Base-by-base conservation (phyloP, 2,113 vertebrate species). In the Anthoscopus minutus region DNA sequence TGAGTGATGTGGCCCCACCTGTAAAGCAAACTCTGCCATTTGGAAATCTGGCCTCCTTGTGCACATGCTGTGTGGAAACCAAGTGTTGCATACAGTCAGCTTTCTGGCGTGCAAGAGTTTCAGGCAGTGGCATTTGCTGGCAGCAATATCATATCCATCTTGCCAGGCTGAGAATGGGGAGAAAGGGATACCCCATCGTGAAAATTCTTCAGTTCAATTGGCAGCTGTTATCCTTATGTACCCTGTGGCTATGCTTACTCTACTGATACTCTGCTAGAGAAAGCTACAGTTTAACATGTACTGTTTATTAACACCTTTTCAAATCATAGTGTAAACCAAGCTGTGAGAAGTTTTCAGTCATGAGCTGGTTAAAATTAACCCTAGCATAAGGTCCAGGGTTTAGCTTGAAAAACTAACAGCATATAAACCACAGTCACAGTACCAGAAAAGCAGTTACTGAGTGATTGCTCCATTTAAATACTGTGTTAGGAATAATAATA, bases 221-320 rank as follows among this genome's bases (percentile, higher is more conserved):
- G 51, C 83, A 95, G 72, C 72, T 86, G 48, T 65, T 91, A 76
- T 51, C 45, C 40, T 77, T 67, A 78, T 8, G 54, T 73, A 84
- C 51, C 44, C 61, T 37, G n/a, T 81, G 65, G 77, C 76, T 81
- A 48, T 81, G 69, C 73, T 88, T 81, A 56, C 56, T 87, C 60
- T 61, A 53, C 37, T 33, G 54, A 85, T 44, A 45, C 54, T 82
- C 38, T 93, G 35, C 38, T 81, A 93, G 40, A 67, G 65, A 81
- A 95, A 76, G 65, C 56, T 93, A 74, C 44, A 77, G n/a, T 83
- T 93, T 88, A 83, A 82, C 74, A 80, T 50, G 35, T 30, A 53
- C 47, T 84, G 54, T 86, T 94, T 93, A 92, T 69, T 91, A 92
- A 86, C 83, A 86, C 60, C 80, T 94, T 86, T 95, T 84, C 83